Evolutionary conservation across 2,797 vertebrate genomes (phyloP).

Genomic region (Australoheros facetus): DNA sequence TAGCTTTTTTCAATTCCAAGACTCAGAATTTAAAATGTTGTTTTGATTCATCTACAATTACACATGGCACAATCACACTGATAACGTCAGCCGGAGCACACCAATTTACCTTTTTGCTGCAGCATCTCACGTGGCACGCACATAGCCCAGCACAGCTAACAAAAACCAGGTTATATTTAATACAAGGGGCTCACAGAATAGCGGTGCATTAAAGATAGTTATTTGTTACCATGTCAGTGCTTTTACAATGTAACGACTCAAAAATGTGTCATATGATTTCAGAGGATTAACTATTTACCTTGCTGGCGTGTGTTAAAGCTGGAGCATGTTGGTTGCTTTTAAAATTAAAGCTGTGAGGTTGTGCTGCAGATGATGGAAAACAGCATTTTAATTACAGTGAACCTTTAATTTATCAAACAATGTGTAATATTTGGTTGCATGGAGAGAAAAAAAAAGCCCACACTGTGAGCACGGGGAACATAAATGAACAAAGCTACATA

Average conservation of each 20-base stretch:
- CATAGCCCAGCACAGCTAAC: neutral
- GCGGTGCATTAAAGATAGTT: neutral
- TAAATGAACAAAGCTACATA: constrained; percentile 49
- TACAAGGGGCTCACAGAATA: neutral
- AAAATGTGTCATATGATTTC: neutral
- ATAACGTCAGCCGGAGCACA: neutral
- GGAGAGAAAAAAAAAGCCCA: neutral
- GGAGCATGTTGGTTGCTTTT: neutral
- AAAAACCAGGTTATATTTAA: neutral
- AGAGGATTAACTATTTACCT: neutral
- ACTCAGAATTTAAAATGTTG: neutral
- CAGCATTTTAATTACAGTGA: constrained; percentile 14
- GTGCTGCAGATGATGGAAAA: neutral
- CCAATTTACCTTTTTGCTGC: neutral
- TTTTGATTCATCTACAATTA: neutral
- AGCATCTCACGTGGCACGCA: neutral
- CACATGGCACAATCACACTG: neutral
- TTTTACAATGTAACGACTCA: neutral
- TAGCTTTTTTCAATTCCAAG: constrained; percentile 8
- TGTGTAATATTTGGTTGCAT: constrained; percentile 19
- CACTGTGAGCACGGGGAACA: constrained; percentile 33
- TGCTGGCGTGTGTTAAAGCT: constrained; percentile 4
- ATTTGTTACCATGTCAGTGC: neutral
- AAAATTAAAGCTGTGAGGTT: constrained; percentile 7
- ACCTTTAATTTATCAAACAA: constrained; percentile 3